Evolutionary conservation across 1,140 invertebrate species (phyloP), one percentile per base, ranked within the genome.

Genomic region (Diprion similis): DNA sequence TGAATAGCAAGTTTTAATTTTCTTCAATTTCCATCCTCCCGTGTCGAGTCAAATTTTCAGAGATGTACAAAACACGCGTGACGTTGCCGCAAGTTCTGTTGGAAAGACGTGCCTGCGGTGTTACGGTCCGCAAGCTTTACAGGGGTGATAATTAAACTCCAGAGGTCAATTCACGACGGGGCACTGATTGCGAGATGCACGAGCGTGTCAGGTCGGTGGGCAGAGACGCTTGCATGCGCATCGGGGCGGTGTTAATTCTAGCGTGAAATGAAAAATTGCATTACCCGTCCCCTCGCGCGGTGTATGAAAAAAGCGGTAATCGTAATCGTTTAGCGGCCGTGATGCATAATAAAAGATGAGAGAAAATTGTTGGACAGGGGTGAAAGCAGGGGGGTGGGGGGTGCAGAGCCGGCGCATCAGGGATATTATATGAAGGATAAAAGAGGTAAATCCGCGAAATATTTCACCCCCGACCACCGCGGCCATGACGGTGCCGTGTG

Each of bases 261-360:
- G 11, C 51, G 51, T 59, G 51, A 59, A 59, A 59, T 59, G 51
- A 59, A 59, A 59, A 59, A 59, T 59, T 59, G 11, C 51, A 59
- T 59, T 59, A 59, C 51, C 51, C 51, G 51, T 59, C 51, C 51
- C 24, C n/a, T 59, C 11, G 51, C 48, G 48, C 51, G 51, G 24
- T 59, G 11, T 59, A 8, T 59, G 11, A 59, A 59, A 59, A 59
- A 59, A 6, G 51, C 11, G n/a, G n/a, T 15, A 59, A 59, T 59
- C 11, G 51, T 59, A 59, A 59, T 6, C 51, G 51, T 59, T 59
- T 59, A 17, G 6, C 51, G 2, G 24, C 24, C 24, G 24, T 59
- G n/a, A 59, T 59, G 51, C 11, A 59, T 59, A 59, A 15, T 59
- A 59, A 59, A 59, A 9, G 11, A 15, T 59, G 51, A 59, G 11